Base-by-base conservation (phyloP, 2,888 invertebrate genomes). In the Thereva unica region DNA sequence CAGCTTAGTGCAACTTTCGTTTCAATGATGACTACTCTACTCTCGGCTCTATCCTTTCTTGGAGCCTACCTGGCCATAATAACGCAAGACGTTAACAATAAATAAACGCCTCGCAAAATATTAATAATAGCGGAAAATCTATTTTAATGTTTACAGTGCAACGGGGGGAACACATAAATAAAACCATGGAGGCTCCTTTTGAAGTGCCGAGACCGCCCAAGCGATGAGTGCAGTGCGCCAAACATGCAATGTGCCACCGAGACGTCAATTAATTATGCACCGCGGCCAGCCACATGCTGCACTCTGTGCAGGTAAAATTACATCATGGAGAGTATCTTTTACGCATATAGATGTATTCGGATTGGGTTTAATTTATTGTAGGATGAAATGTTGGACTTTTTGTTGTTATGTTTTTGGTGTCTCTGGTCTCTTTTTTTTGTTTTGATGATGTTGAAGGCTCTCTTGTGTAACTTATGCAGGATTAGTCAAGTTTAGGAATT, bases 211-310 rank as follows among this genome's bases (percentile, higher is more conserved):
- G 64, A 64, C 64, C 64, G 64, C 64, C 64, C 64, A 64, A 40
- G 64, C 64, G 53, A 53, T 50, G 50, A 50, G 50, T 61, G 50
- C 61, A 49, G 23, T 42, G 44, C 53, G 35, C 64, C 42, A 45
- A 61, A 64, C 64, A 64, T 64, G 64, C 64, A 53, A 64, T 64
- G 53, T 64, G 64, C 64, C 64, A 64, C 64, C 52, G 64, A 47
- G 52, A 64, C 53, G 64, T 64, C 64, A 53, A 64, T 64, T 64
- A 64, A 64, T 64, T 64, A 64, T 64, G 44, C 64, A 9, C 53
- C 41, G 44, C 44, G 35, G 64, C 35, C 35, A 35, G 42, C 53
- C 64, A 53, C 64, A 52, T 38, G 64, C 45, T 42, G 64, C 37
- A 53, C 42, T 63, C 23, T 47, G 47, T 63, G 35, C 63, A 53